Evolutionary conservation across 2,888 invertebrate species (phyloP).

Genomic region (Rotaria magnacalcarata): DNA sequence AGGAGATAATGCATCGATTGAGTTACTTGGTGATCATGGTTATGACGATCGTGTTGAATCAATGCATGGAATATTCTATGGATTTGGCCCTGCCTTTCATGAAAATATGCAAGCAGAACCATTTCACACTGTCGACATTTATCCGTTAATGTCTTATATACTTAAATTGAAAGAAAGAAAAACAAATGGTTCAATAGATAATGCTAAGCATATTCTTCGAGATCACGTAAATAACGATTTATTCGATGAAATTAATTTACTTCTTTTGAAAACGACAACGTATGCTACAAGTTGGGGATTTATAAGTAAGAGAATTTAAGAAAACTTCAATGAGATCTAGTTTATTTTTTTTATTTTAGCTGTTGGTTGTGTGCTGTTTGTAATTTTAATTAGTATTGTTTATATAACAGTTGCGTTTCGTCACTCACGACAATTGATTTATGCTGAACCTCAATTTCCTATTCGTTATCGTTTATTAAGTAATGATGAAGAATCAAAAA

Average conservation of each 20-base stretch:
- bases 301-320: background rate
- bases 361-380: background rate
- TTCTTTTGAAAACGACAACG: background rate
- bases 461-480: background rate
- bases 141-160: conserved; percentile 39
- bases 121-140: conserved; percentile 38
- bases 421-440: background rate
- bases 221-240: background rate
- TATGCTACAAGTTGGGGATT: background rate
- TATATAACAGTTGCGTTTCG: background rate
- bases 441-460: background rate
- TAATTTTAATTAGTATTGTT: background rate
- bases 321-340: too few species aligned
- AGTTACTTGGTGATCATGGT: background rate
- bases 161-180: background rate
- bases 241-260: background rate
- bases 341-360: too few species aligned
- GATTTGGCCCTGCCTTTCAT: conserved; percentile 30
- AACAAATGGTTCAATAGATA: conserved; percentile 38
- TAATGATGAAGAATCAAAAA: background rate
- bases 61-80: conserved; percentile 37
- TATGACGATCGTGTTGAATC: background rate
- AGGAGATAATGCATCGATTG: background rate
- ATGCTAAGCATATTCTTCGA: conserved; percentile 19
- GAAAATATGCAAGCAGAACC: background rate